Evolutionary conservation across 2,113 vertebrate genomes (phyloP).

Genomic region (Rhodinocichla rosea): DNA sequence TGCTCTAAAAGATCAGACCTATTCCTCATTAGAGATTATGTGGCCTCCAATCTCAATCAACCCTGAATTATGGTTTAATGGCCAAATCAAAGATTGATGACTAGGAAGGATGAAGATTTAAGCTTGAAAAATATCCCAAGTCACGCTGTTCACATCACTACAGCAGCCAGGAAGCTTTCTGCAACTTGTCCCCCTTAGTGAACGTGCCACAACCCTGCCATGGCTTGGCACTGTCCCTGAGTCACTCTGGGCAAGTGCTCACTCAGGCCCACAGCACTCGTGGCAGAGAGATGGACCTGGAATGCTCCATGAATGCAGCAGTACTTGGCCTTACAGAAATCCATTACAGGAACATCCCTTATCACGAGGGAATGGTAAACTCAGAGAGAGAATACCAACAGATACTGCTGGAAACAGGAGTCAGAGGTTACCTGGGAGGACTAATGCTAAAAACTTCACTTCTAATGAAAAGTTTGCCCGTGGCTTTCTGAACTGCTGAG

Average conservation of each 20-base stretch:
- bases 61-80: background rate
- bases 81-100: background rate
- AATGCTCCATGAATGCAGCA: background rate
- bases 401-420: background rate
- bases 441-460: background rate
- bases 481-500: background rate
- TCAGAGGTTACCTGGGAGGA: background rate
- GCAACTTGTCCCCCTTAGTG: background rate
- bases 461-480: background rate
- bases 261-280: background rate
- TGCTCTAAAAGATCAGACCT: background rate
- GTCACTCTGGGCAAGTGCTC: background rate
- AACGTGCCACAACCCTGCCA: background rate
- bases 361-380: background rate
- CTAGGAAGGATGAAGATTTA: background rate
- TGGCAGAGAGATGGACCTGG: background rate
- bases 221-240: background rate
- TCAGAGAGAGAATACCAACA: background rate
- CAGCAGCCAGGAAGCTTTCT: background rate
- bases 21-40: background rate
- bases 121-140: background rate
- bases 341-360: accelerated
- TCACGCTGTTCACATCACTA: background rate
- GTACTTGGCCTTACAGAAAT: background rate
- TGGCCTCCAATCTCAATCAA: background rate